Evolutionary conservation across 2,888 invertebrate species (phyloP), one percentile per base, ranked within the genome.

Genomic region (Drosophila sordidula): DNA sequence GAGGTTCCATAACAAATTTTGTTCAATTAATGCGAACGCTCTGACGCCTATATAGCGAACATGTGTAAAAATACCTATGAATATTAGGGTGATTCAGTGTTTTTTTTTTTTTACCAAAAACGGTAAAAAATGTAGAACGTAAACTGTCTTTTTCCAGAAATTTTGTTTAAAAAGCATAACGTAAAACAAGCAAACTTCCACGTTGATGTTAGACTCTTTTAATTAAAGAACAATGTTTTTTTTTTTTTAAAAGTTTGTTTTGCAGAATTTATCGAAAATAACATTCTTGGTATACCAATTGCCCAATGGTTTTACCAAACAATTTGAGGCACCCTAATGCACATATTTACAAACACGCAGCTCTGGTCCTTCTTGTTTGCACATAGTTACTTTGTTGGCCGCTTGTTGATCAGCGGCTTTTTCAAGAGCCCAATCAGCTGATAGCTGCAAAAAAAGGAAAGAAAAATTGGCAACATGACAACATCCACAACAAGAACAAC

Each of bases 351-450:
- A 39, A 50, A 39, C 29, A 39, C 39, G 39, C 2, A 6, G 42
- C 50, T 44, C 32, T 49, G 26, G 29, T 65, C 38, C 38, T 38
- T 66, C 49, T 64, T 54, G 51, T 51, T 18, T 38, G 41, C 45
- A 25, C 32, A 51, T 64, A 39, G 55, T 49, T 49, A 49, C 29
- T 56, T 44, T 50, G 49, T 45, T 50, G 45, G 16, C 45, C 38
- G 46, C 56, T 65, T 47, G 55, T 44, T 47, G 65, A 64, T 55
- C 49, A 57, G 42, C 38, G 66, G 47, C 57, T 52, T 63, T 63
- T 63, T 25, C 56, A 56, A 44, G 49, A 49, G 49, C 66, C 57
- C 66, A 66, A 66, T 66, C 46, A 58, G 58, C 41, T 67, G 66
- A 57, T 67, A 45, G 57, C 34, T 51, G 36, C 36, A 39, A 11